Evolutionary conservation across 2,888 invertebrate genomes (phyloP).

Genomic region (Heliconius aoede): DNA sequence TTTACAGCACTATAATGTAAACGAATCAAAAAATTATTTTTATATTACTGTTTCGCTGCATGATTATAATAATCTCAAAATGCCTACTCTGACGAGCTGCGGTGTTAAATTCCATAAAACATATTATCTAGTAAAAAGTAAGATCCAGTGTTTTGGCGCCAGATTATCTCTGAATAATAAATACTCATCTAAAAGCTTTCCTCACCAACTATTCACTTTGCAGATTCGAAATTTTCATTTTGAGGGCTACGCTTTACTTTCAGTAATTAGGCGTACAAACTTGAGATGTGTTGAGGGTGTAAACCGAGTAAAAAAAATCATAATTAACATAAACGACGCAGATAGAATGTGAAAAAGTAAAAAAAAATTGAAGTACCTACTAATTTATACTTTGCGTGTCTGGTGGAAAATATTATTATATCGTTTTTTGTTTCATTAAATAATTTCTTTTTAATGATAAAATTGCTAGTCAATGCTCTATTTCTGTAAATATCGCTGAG

Average conservation of each 20-base stretch:
- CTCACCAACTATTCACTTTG: constrained; percentile 7
- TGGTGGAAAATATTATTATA: constrained; percentile 1
- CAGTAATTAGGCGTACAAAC: constrained; percentile 10
- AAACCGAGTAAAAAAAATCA: constrained; percentile 1
- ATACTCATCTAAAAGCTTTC: not conserved
- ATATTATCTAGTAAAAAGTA: not conserved
- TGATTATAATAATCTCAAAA: too few relatives aligned
- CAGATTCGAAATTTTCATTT: constrained; percentile 48
- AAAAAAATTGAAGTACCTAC: not conserved
- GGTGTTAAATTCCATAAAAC: not conserved
- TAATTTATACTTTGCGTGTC: constrained; percentile 15
- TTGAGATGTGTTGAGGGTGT: constrained; percentile 8
- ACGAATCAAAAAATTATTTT: too few relatives aligned
- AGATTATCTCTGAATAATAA: not conserved
- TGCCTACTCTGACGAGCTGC: too few relatives aligned
- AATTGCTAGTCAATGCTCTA: not conserved
- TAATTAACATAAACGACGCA: constrained; percentile 19
- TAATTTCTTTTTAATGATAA: not conserved
- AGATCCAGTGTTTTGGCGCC: not conserved
- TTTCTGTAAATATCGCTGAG: not conserved
- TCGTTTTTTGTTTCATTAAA: not conserved
- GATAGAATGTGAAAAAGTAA: not conserved
- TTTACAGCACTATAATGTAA: not conserved
- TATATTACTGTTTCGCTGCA: too few relatives aligned
- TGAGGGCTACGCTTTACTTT: not conserved